These are phyloP conservation scores for Ooceraea biroi DNA, from an alignment of 1,140 invertebrate genomes.

Conservation along the genomic window DNA sequence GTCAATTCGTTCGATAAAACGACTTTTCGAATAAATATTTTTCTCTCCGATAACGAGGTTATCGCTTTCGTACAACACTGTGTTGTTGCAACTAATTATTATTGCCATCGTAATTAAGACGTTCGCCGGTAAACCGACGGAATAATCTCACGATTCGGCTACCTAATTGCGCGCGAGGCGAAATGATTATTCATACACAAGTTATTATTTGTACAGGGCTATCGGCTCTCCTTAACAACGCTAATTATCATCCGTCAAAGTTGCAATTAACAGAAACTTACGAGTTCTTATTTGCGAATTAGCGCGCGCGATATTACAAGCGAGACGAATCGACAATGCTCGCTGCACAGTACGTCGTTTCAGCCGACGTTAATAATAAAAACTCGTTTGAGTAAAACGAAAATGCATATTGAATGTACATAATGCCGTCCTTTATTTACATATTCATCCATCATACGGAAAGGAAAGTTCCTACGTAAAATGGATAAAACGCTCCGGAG, in stretches of 20 bases:
- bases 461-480: constrained; percentile 18
- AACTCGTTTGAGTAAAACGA: no score
- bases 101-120: constrained; percentile 19
- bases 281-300: background rate
- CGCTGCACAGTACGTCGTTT: constrained; percentile 11
- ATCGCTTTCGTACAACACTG: background rate
- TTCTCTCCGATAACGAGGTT: constrained; percentile 17
- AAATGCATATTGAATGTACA: no score
- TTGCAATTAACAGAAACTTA: background rate
- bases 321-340: background rate
- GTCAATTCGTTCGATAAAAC: background rate
- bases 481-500: constrained; percentile 25
- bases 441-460: constrained; percentile 27
- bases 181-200: background rate
- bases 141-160: background rate
- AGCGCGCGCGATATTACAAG: background rate
- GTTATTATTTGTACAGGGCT: background rate
- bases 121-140: background rate
- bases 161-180: background rate
- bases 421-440: constrained; percentile 28
- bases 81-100: constrained; percentile 30
- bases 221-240: background rate
- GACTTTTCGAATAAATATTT: constrained; percentile 16
- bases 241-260: background rate
- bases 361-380: constrained; percentile 1